Conservation (phyloP, 2,888 invertebrate species). For the Gryllus longicercus region DNA sequence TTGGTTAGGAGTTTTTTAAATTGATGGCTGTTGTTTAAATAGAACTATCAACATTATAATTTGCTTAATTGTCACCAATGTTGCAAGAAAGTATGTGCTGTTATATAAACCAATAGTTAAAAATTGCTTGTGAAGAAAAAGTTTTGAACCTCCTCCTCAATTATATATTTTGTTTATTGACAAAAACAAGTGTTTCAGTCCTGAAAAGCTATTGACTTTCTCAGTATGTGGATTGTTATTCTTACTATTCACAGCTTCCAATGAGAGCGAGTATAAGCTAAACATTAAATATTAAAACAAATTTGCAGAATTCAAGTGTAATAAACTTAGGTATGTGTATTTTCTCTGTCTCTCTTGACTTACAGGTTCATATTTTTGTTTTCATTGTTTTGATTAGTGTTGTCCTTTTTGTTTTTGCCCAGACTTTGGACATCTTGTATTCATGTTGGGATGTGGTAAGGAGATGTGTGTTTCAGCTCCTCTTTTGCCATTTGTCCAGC, state of each 20-base stretch:
- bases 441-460: slow-evolving; percentile 40
- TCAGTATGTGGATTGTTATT: too few species aligned
- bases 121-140: not conserved
- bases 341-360: not conserved
- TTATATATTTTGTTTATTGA: too few species aligned
- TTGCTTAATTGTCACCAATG: not conserved
- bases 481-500: too few species aligned
- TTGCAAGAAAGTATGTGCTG: not conserved
- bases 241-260: too few species aligned
- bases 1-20: too few species aligned
- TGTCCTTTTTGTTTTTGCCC: slow-evolving; percentile 32
- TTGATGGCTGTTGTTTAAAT: too few species aligned
- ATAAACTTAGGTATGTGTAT: too few species aligned
- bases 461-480: not conserved
- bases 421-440: slow-evolving; percentile 40
- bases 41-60: not conserved
- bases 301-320: too few species aligned
- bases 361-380: not conserved
- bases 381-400: not conserved
- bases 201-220: too few species aligned
- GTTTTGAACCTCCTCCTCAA: not conserved
- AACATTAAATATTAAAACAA: too few species aligned
- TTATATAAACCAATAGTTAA: not conserved
- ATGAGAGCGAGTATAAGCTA: too few species aligned
- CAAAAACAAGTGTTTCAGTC: too few species aligned